phyloP scores from a whole-genome alignment of 2,113 vertebrate genomes.

The Crotalus viridis region DNA sequence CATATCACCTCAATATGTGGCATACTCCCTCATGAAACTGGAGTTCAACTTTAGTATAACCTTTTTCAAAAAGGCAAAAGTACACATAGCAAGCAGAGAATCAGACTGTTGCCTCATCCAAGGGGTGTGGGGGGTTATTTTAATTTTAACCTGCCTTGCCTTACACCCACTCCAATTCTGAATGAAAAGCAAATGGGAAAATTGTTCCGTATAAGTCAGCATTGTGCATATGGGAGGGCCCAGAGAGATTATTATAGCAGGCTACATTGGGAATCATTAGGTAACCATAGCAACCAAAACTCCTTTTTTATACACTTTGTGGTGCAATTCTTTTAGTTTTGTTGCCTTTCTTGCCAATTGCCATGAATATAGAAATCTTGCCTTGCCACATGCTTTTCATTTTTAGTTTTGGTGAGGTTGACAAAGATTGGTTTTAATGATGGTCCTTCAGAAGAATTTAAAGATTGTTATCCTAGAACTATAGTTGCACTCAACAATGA shows the following conservation, averaged over 20 bases:
- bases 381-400: constrained; percentile 8
- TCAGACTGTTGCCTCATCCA: constrained; percentile 14
- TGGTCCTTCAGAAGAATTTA: neutral
- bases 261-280: constrained; percentile 18
- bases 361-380: constrained; percentile 23
- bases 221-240: constrained; percentile 30
- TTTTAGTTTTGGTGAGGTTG: neutral
- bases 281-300: constrained; percentile 56
- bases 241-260: constrained; percentile 31
- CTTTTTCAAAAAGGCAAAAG: neutral
- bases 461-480: no score
- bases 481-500: no score
- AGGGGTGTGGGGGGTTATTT: neutral
- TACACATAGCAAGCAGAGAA: constrained; percentile 42
- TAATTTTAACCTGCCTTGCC: constrained; percentile 7
- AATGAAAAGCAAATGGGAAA: constrained; percentile 40
- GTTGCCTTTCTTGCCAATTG: constrained; percentile 26
- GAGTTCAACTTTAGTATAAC: constrained; percentile 11
- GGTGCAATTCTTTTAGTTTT: constrained; percentile 20
- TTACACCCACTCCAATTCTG: neutral
- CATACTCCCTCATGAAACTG: neutral
- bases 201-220: constrained; percentile 24
- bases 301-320: neutral
- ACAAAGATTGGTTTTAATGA: constrained; percentile 30
- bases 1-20: neutral